Evolutionary conservation across 2,797 vertebrate genomes (phyloP).

Genomic region (Spinus pinus): DNA sequence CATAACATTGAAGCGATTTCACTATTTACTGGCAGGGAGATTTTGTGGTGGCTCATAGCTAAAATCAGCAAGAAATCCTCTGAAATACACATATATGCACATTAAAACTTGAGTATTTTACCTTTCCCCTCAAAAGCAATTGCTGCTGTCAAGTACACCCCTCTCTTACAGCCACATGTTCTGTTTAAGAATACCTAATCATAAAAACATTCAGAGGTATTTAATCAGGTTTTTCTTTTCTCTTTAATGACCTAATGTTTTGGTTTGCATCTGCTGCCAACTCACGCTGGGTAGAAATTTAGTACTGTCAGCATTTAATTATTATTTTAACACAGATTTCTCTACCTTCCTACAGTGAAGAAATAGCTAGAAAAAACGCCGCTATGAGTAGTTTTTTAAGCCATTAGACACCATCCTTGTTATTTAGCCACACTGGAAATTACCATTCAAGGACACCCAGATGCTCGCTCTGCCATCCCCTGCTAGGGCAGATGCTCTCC

Average conservation of each 20-base stretch:
- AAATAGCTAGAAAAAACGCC: conserved; percentile 55
- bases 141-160: conserved; percentile 70
- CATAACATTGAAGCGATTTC: not conserved
- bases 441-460: not conserved
- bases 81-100: not conserved
- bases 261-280: conserved; percentile 71
- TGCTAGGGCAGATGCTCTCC: not conserved
- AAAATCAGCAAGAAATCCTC: conserved; percentile 62
- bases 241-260: conserved; percentile 77
- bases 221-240: conserved; percentile 67
- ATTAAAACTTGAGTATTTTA: conserved; percentile 40
- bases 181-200: conserved; percentile 72
- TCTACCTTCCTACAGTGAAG: conserved; percentile 76
- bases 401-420: not conserved
- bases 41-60: not conserved
- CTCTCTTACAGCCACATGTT: conserved; percentile 68
- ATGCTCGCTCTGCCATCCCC: not conserved
- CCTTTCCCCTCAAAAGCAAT: conserved; percentile 59
- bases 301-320: conserved; percentile 81
- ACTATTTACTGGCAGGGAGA: conserved; percentile 19
- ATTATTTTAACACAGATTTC: conserved; percentile 79
- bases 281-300: conserved; percentile 74
- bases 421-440: conserved; percentile 38
- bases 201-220: conserved; percentile 70
- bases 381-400: conserved; percentile 55